Evolutionary conservation across 2,888 invertebrate genomes (phyloP), one percentile per base, ranked within the genome.

Genomic region (Lutraria lutraria): DNA sequence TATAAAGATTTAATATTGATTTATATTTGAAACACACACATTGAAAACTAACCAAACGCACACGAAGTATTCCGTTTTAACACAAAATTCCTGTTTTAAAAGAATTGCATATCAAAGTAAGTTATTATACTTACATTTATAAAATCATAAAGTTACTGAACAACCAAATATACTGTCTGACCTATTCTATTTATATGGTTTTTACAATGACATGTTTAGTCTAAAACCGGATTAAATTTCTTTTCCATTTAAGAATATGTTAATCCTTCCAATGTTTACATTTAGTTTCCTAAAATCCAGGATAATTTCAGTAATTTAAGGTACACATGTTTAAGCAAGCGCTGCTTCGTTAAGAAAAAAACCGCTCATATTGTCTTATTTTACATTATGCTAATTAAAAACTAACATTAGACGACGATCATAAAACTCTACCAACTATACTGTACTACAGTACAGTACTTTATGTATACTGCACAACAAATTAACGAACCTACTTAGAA

Each of bases 161-260:
- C 63, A 68, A 19, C n/a, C 25, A 25, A n/a, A 56, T 2, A 15
- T 68, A 43, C 25, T 68, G n/a, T 25, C 25, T 68, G 25, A 68
- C 63, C 63, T 12, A 10, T 0, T 68, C 63, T 3, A n/a, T 68
- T n/a, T 68, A 68, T 68, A 25, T 25, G 63, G 6, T 68, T 68
- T 25, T 25, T 25, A 68, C 25, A 68, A 25, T 68, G 63, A 68
- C 63, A 68, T 13, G n/a, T 12, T 68, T 4, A 13, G 63, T n/a
- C 8, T 68, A 68, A 68, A 68, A 25, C 25, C 63, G 25, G 63
- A 68, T 68, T 68, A 68, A 68, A 68, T 68, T 68, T 68, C 63
- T 25, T 68, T 68, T 25, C 63, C 43, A 4, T 25, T 68, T 68
- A 12, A 68, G 4, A 68, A 68, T 10, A 68, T 68, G 10, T 68